These are phyloP conservation scores for Uromys caudimaculatus DNA, from an alignment of 2,797 vertebrate genomes.

Conservation along the genomic window DNA sequence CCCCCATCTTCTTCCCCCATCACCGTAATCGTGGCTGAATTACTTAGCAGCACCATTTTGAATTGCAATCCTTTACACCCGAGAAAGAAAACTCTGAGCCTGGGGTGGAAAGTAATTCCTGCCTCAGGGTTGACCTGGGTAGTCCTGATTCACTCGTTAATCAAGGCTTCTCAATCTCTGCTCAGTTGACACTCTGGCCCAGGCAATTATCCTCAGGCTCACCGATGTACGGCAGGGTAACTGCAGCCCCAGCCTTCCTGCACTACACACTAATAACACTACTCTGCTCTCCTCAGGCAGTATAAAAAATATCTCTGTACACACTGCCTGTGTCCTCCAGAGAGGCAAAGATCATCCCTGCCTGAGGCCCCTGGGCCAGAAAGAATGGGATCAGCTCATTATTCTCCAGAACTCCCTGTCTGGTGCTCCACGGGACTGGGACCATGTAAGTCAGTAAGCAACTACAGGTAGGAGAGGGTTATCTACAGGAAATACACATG, in stretches of 20 bases:
- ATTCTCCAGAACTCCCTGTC: neutral
- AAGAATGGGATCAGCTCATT: neutral
- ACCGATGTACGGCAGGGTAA: fast-evolving
- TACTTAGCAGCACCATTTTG: neutral
- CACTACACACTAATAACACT: fast-evolving
- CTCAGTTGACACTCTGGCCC: too few species aligned
- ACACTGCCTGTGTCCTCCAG: neutral
- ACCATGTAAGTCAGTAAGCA: neutral
- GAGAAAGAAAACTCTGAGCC: neutral
- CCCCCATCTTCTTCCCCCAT: fast-evolving
- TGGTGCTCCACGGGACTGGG: neutral
- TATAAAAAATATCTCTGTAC: neutral
- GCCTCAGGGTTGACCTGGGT: fast-evolving
- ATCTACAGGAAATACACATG: fast-evolving
- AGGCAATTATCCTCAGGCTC: too few species aligned
- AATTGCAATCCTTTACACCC: neutral
- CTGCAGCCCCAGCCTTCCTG: too few species aligned
- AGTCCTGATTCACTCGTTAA: neutral
- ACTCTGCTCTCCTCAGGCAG: fast-evolving
- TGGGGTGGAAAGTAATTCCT: neutral
- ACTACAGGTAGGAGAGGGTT: neutral
- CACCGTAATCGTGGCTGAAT: neutral
- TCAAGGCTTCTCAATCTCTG: neutral
- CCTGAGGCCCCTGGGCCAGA: neutral
- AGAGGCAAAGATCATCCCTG: neutral